A percentile compares a stretch with the other conserved stretches of the same genome.
Evolutionary conservation across 1,140 invertebrate genomes (phyloP).

Genomic region (Frieseomelitta varia): DNA sequence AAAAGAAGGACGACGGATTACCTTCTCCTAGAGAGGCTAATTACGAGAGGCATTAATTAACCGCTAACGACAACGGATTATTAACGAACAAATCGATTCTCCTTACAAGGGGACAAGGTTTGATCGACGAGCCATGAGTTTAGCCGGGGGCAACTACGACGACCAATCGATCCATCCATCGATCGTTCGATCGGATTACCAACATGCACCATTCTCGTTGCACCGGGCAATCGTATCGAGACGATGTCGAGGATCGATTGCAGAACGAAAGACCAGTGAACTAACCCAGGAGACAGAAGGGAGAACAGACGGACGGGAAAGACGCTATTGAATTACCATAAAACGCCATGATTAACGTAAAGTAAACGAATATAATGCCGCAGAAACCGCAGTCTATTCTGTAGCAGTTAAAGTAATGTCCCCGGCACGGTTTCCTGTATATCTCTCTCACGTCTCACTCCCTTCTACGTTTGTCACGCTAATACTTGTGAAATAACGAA

Average conservation of each 20-base stretch:
- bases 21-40: conserved; percentile 44
- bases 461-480: background rate
- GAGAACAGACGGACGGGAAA: conserved; percentile 64
- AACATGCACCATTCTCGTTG: conserved; percentile 50
- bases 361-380: conserved; percentile 82
- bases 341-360: conserved; percentile 82
- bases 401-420: conserved; percentile 74
- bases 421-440: conserved; percentile 58
- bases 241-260: conserved; percentile 76
- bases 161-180: conserved; percentile 63
- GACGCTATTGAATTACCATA: conserved; percentile 79
- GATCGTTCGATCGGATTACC: conserved; percentile 73
- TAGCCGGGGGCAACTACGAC: conserved; percentile 54
- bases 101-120: conserved; percentile 49
- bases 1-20: conserved; percentile 30
- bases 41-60: conserved; percentile 52
- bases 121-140: conserved; percentile 54
- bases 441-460: background rate
- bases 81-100: conserved; percentile 60
- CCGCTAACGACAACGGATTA: conserved; percentile 45
- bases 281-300: conserved; percentile 50
- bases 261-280: conserved; percentile 65
- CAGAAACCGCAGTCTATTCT: conserved; percentile 78
- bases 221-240: conserved; percentile 66
- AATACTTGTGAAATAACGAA: background rate